Evolutionary conservation across 2,113 vertebrate genomes (phyloP), one percentile per base, ranked within the genome.

Genomic region (Callithrix jacchus): DNA sequence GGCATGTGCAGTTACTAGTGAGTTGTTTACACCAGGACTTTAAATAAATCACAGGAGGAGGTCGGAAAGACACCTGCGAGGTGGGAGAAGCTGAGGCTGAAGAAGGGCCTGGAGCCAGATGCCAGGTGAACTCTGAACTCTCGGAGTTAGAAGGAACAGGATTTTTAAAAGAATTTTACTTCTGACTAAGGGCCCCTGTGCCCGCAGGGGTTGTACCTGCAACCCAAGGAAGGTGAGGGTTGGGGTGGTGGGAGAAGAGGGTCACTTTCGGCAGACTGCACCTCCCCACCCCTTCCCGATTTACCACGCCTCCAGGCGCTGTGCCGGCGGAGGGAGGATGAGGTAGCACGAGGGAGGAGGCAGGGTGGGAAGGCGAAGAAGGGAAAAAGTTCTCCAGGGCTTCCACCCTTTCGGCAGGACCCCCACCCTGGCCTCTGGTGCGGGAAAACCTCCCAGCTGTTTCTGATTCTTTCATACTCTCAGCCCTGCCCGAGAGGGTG

Each of bases 391-490:
- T n/a, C 93, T 93, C 47, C 47, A 27, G 94, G 94, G 64, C 89
- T 88, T 79, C 96, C 83, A 49, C 35, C 66, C 80, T 93, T 87
- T 96, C 92, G 2, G 77, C 88, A 80, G 94, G 97, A 96, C 97
- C 91, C 95, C 97, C 89, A 93, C 94, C 87, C 95, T 17, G 95
- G 97, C 97, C 93, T 95, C 97, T 1, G 71, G 91, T 87, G 76
- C 35, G 87, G 92, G 92, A 92, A 95, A 92, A 52, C 95, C 30
- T 93, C 71, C 98, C 96, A 98, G 96, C 97, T 98, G 97, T 97
- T 98, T 98, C 93, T 97, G 97, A 97, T 98, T 97, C 97, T 93
- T 91, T 84, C 70, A 8, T 27, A 49, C 89, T 92, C 74, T 14
- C 83, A 85, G 94, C 93, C 96, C 95, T 93, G 93, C 97, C 96